Evolutionary conservation across 2,797 vertebrate species (phyloP).

Genomic region (Lacerta agilis): DNA sequence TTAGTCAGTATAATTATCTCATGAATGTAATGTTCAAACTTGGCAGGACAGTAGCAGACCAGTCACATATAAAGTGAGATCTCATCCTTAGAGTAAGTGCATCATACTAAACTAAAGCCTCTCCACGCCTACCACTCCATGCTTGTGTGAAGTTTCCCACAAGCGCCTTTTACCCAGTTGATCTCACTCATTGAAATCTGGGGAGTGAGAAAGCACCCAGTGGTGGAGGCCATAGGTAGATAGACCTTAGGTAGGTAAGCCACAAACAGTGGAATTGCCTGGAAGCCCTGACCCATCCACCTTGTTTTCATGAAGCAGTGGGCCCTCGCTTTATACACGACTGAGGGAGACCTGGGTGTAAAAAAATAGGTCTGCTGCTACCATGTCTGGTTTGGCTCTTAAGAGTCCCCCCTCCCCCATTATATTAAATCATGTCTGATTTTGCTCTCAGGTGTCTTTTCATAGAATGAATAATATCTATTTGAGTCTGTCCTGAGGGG

Average conservation of each 20-base stretch:
- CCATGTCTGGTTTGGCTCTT: not conserved
- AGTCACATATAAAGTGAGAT: not conserved
- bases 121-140: too few species aligned
- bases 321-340: not conserved
- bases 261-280: not conserved
- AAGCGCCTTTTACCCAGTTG: not conserved
- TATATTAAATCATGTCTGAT: not conserved
- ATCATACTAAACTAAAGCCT: not conserved
- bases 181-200: not conserved
- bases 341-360: not conserved
- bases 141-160: not conserved
- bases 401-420: not conserved
- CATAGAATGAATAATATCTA: conserved; percentile 5
- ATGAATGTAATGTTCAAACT: not conserved
- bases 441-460: not conserved
- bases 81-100: not conserved
- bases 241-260: not conserved
- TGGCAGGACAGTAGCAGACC: not conserved
- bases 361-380: not conserved
- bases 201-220: not conserved
- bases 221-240: not conserved
- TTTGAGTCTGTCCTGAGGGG: not conserved
- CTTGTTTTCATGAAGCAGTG: not conserved
- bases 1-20: not conserved
- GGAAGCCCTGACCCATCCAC: too few species aligned